Percentiles rank a stretch among this genome's conserved stretches.
Conservation (phyloP, 2,797 vertebrate genomes). For the Platyrinchus mystaceus region DNA sequence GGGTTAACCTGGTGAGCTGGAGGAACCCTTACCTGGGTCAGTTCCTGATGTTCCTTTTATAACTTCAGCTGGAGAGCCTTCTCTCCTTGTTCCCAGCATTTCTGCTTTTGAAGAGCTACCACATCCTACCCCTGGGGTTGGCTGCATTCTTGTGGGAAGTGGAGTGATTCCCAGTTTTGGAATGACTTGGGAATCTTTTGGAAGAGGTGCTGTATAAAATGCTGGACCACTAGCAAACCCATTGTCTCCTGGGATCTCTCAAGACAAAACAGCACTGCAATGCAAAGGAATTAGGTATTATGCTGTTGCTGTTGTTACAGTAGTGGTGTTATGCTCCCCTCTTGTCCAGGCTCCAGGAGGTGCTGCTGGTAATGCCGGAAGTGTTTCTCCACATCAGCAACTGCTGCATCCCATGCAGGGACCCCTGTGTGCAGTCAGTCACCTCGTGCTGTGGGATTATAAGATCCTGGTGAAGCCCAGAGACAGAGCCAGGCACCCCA, state of each 20-base stretch:
- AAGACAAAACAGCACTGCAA: neutral
- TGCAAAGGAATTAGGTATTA: neutral
- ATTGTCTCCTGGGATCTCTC: neutral
- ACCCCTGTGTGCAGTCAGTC: neutral
- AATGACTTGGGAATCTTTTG: neutral
- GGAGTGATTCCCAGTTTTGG: slow-evolving; percentile 7
- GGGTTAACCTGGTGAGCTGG: neutral
- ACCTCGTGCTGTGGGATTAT: neutral
- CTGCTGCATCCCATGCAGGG: neutral
- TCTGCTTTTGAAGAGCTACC: neutral
- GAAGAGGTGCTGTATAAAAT: neutral
- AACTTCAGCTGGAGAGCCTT: neutral
- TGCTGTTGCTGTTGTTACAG: neutral
- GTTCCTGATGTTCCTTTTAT: neutral
- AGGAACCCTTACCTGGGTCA: neutral
- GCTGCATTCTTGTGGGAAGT: slow-evolving; percentile 14
- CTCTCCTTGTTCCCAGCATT: neutral
- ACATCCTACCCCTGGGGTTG: neutral
- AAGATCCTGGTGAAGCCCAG: neutral
- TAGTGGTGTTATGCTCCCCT: neutral
- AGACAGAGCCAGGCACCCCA: neutral
- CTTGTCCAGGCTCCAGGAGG: slow-evolving; percentile 20
- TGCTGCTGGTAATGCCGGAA: slow-evolving; percentile 1
- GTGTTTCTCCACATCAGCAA: neutral
- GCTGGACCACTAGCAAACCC: neutral